Base-by-base conservation (phyloP, 2,113 vertebrate genomes). In the Alouatta palliata region DNA sequence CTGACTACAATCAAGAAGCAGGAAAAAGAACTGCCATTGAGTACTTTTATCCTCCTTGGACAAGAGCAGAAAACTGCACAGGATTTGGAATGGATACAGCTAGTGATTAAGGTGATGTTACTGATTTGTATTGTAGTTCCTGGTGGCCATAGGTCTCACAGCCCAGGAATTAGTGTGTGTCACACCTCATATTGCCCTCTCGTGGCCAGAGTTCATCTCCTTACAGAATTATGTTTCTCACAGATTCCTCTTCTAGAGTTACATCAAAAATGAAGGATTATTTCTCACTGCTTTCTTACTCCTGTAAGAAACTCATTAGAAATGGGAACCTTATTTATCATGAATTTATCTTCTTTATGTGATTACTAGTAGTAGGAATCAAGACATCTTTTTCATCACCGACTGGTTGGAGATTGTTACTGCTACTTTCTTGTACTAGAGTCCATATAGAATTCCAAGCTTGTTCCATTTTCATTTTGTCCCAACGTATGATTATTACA, bases 141-240 rank as follows among this genome's bases (percentile, higher is more conserved):
- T 68, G 32, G 8, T 0, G 6, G 16, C 13, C 13, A 0, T 8
- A 47, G 45, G 52, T 25, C 13, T 4, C 35, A 11, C 12, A 52
- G 35, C 3, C 71, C 77, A 27, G 70, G 47, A 91, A 43, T 37
- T 10, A 54, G 37, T 17, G 0, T 17, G 25, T 37, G 87, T 32
- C 68, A 49, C 6, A 5, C 43, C 88, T 66, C 79, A 37, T 45
- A 32, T 1, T 6, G 16, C 90, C 75, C 82, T 86, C 95, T 96
- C 61, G 94, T 91, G 97, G 80, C 27, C 84, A 92, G 32, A 90
- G 12, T 13, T 79, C 10, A 70, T 58, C 43, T 82, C 68, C 20
- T 75, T 23, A 54, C 0, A 87, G 35, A 21, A 79, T 49, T 35
- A 32, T 2, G 5, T 43, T 87, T 58, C 56, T 76, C 77, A 32